Percentiles rank a stretch among this genome's conserved stretches.
Evolutionary conservation across 2,113 vertebrate species (phyloP).

Genomic region (Pangasianodon hypophthalmus): DNA sequence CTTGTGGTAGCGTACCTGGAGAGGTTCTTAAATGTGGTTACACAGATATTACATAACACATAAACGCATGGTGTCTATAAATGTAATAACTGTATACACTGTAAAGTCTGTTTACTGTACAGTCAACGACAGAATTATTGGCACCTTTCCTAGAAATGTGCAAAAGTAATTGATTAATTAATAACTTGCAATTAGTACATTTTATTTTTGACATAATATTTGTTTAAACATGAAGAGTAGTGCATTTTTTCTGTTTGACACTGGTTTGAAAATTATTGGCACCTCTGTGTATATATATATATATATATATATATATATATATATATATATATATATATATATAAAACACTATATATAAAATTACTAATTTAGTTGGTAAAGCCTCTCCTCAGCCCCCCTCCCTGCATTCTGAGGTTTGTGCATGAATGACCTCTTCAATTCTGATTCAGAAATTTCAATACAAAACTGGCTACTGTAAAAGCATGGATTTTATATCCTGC

Average conservation of each 20-base stretch:
- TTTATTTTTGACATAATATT: background rate
- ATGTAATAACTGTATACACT: constrained; percentile 11
- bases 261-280: background rate
- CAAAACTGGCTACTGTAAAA: background rate
- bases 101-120: background rate
- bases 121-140: constrained; percentile 19
- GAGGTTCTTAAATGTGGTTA: background rate
- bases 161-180: background rate
- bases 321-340: too few species aligned
- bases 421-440: background rate
- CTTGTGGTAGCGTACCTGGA: background rate
- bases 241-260: background rate
- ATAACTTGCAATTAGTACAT: background rate
- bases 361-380: too few species aligned
- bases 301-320: too few species aligned
- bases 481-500: background rate
- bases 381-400: too few species aligned
- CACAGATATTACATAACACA: background rate
- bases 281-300: background rate
- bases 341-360: too few species aligned
- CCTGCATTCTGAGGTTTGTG: too few species aligned
- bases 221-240: background rate
- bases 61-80: constrained; percentile 8
- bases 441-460: background rate
- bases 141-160: background rate